Evolutionary conservation across 2,113 vertebrate species (phyloP), one percentile per base, ranked within the genome.

Genomic region (Alouatta palliata): DNA sequence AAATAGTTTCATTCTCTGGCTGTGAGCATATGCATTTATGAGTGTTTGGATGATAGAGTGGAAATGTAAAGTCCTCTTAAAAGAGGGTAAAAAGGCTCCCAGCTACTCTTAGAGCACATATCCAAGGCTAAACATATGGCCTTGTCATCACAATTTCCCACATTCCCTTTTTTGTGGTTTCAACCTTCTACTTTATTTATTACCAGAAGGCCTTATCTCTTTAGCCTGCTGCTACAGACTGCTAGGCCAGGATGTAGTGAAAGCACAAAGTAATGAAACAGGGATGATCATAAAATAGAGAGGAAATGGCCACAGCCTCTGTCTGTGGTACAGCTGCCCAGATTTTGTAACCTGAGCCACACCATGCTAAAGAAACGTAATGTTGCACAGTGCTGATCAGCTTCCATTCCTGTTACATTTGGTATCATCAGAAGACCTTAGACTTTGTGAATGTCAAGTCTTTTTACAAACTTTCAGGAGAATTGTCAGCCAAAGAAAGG

Each of bases 61-160:
- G 93, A 93, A 96, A 96, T 79, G 93, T 83, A 80, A 98, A 96
- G 93, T 91, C 58, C 81, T 97, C 84, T 96, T 86, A 73, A 82
- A 90, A 96, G 68, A 96, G 21, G 52, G 56, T 79, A 85, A 87
- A 97, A 83, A 86, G 87, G 56, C 68, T 92, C 94, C 90, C 92
- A 95, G 61, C 87, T 92, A 77, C 80, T 82, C 92, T 96, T 77
- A 76, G 95, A 96, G 96, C 23, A 94, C 81, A 96, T 54, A 97
- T 95, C 87, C 97, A 64, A 94, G 87, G 95, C 96, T 96, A 97
- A 98, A 98, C 94, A 97, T 96, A 97, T 68, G 97, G 95, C 90
- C 92, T 85, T 98, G 96, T 97, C 97, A 98, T 97, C 90, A 93
- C 93, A 96, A 88, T 95, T 94, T 97, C 82, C 54, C 10, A 94